Evolutionary conservation across 2,797 vertebrate genomes (phyloP).

Genomic region (Urocyon cinereoargenteus): DNA sequence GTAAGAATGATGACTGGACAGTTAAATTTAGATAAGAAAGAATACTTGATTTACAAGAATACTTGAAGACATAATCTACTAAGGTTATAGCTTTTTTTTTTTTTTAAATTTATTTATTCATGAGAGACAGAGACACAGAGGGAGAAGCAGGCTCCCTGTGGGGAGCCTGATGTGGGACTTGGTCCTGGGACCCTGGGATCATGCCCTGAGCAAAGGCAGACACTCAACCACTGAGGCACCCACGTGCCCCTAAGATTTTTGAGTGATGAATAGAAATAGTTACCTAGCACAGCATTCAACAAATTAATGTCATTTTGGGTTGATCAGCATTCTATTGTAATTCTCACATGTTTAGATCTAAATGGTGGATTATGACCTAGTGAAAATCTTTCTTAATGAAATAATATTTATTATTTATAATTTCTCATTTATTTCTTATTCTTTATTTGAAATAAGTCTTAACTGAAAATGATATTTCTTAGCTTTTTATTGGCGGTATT

Average conservation of each 20-base stretch:
- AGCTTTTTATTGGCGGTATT: slow-evolving; percentile 3
- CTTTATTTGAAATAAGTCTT: slow-evolving; percentile 57
- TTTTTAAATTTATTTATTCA: no score
- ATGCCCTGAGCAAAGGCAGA: no score
- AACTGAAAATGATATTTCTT: slow-evolving; percentile 31
- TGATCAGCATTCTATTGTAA: background rate
- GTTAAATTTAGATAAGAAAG: slow-evolving; percentile 20
- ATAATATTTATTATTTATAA: background rate
- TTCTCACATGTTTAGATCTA: background rate
- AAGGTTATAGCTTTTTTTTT: background rate
- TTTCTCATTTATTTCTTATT: background rate
- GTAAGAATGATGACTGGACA: background rate
- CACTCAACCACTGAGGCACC: no score
- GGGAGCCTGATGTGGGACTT: no score
- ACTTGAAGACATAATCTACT: background rate
- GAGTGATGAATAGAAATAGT: background rate
- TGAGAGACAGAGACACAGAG: no score
- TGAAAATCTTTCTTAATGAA: slow-evolving; percentile 7
- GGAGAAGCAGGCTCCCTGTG: no score
- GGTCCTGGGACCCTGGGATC: no score
- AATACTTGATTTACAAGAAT: background rate
- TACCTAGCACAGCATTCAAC: background rate
- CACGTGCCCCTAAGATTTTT: background rate
- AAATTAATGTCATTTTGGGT: background rate
- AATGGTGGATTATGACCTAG: background rate